phyloP scores from a whole-genome alignment of 2,113 vertebrate species.

The Psittacula cyanocephala region DNA sequence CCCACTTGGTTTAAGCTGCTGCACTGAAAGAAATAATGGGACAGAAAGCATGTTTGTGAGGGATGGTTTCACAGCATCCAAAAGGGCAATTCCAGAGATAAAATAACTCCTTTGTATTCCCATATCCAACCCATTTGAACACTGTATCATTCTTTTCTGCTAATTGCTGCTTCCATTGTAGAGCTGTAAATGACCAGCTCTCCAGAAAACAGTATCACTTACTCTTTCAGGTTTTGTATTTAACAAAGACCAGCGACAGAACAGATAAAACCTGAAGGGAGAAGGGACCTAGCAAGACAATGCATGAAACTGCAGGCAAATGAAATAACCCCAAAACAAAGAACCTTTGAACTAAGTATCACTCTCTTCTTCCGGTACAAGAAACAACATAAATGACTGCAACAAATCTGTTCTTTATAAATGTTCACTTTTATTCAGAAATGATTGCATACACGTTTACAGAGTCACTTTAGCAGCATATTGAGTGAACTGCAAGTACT shows the following conservation, averaged over 20 bases:
- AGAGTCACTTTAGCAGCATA: background rate
- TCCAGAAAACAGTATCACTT: background rate
- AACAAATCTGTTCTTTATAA: background rate
- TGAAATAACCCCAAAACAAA: background rate
- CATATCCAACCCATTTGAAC: background rate
- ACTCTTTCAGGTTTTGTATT: background rate
- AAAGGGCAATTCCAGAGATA: background rate
- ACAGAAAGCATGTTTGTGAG: background rate
- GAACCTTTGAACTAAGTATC: background rate
- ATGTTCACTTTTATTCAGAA: constrained; percentile 36
- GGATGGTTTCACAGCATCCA: background rate
- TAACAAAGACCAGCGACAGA: background rate
- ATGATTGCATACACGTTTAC: background rate
- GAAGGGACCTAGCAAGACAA: background rate
- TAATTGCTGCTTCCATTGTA: background rate
- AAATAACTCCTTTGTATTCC: background rate
- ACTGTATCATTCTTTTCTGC: background rate
- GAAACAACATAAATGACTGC: background rate
- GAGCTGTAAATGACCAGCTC: background rate
- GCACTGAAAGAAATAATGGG: background rate
- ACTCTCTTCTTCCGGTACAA: background rate
- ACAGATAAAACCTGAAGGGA: background rate
- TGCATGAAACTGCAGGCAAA: background rate
- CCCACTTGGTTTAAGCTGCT: background rate
- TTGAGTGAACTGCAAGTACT: background rate